Evolutionary conservation across 1,140 invertebrate genomes (phyloP), one percentile per base, ranked within the genome.

Genomic region (Drosophila suzukii): DNA sequence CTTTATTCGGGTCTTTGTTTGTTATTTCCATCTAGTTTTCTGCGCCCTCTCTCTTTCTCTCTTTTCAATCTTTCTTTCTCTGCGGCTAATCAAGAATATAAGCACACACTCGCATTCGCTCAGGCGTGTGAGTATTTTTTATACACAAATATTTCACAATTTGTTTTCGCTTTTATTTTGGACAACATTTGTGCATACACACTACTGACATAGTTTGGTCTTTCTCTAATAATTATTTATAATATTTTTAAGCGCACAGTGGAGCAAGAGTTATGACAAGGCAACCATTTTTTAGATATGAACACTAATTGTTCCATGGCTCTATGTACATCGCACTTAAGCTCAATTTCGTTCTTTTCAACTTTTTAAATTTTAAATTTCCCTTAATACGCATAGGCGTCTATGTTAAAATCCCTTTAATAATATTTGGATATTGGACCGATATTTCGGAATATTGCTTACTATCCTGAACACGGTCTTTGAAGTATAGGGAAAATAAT

Each of bases 141-240:
- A 65, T 65, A 49, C 34, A 53, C 17, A 66, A 75, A 56, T 56
- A 56, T 75, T 75, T 75, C 41, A 49, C 24, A 51, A 55, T 66
- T 53, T 75, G 32, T 50, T 73, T 75, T 75, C 36, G 54, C 54
- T 55, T 66, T 70, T 76, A 50, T 81, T 54, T 81, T 66, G 78
- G 43, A 41, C 36, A 77, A 71, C 47, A 61, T 82, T 75, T 88
- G 82, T 86, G 82, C 82, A 86, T 86, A 88, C 82, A 88, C 82
- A 88, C 82, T 88, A 86, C 78, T 86, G 82, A 86, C 82, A 86
- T 86, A 86, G 55, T 79, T 88, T 59, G 54, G 47, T 39, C 24
- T 63, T 73, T 49, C 27, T 54, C 61, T 68, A 49, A 49, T 41
- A 71, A 70, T 68, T 62, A 43, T 43, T 57, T 70, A 70, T 38